Base-by-base conservation (phyloP, 2,888 invertebrate species). In the Apodemia mormo region DNA sequence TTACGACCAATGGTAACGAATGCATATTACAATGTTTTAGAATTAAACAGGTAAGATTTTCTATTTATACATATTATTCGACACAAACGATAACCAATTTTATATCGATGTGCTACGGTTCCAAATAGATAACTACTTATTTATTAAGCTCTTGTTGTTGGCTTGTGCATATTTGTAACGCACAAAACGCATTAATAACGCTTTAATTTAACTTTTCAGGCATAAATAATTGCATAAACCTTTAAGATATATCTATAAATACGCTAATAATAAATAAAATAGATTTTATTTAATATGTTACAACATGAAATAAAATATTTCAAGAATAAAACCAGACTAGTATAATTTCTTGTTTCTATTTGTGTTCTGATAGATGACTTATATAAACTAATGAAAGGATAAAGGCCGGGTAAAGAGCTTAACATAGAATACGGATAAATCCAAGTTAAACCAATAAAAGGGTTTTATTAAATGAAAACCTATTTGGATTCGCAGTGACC, bases 371-470 rank as follows among this genome's bases (percentile, higher is more conserved):
- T 68, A 68, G 56, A 65, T 70, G 69, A 70, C 69, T 72, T 72
- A 71, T 71, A 70, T 71, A 65, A 68, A 70, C 67, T 72, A 75
- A 75, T 72, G 70, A 70, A 70, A 66, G 73, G 72, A 72, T 74
- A 72, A 74, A 75, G 72, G 72, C 71, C 73, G 75, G 68, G 73
- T 77, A 77, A 77, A 76, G 76, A 68, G 77, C 77, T 77, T 77
- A 77, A 72, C 74, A 64, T 67, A 70, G 74, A 73, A 75, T 76
- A 77, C 78, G 78, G 76, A 82, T 84, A 88, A 92, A 89, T 89
- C 92, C 87, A 76, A 85, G 85, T 85, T 92, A 92, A 92, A 88
- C 92, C 92, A 90, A 92, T 92, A 90, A 92, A 91, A 85, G 90
- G 92, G 86, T 88, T 90, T 85, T 86, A 87, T 88, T 88, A 88